A percentile compares a stretch with the other conserved stretches of the same genome.
Conservation (phyloP, 2,113 vertebrate species). For the Syngnathus scovelli region DNA sequence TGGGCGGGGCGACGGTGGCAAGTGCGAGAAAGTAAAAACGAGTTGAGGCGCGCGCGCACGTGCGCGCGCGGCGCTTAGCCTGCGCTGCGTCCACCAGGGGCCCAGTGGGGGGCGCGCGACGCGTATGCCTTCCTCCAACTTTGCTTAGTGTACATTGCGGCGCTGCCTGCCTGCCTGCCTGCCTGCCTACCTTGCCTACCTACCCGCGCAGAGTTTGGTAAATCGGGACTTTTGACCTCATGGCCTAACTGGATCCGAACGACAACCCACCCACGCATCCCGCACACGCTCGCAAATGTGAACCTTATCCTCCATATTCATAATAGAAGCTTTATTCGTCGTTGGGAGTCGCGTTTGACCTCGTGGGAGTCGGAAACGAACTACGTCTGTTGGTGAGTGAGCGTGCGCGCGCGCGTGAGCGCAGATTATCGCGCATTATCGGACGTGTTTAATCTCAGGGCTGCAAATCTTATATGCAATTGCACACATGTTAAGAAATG, state of each 20-base stretch:
- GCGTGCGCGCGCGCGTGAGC: no score
- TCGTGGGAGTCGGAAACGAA: not conserved
- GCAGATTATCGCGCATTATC: conserved; percentile 5
- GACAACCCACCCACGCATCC: not conserved
- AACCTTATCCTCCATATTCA: not conserved
- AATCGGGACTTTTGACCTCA: not conserved
- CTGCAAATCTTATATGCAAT: not conserved
- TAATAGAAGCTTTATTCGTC: not conserved
- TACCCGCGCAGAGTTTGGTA: not conserved
- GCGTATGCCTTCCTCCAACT: no score
- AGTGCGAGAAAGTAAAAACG: not conserved
- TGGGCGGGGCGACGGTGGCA: not conserved
- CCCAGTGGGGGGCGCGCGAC: not conserved
- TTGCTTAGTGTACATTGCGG: no score
- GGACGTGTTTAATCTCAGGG: not conserved
- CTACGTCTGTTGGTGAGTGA: not conserved
- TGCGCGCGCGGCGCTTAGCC: not conserved
- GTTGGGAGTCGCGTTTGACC: not conserved
- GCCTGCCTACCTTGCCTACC: not conserved
- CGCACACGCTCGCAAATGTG: not conserved
- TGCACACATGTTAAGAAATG: not conserved
- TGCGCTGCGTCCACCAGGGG: not conserved
- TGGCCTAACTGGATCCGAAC: not conserved
- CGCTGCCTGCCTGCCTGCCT: not conserved
- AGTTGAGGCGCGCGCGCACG: not conserved